A percentile compares a stretch with the other conserved stretches of the same genome.
Conservation (phyloP, 2,797 vertebrate genomes). For the Phataginus tricuspis region DNA sequence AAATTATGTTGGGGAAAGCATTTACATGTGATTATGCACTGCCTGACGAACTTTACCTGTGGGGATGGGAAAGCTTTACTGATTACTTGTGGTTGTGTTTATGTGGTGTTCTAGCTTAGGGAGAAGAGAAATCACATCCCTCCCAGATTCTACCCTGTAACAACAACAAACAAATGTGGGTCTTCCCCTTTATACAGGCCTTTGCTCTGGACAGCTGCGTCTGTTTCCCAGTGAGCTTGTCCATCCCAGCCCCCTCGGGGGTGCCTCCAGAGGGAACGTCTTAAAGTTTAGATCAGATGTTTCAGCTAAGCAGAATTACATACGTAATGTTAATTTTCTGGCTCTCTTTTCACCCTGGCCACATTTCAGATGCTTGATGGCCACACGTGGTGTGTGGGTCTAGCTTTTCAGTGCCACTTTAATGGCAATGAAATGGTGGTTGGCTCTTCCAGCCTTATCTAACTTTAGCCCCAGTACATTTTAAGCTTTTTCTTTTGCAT, state of each 20-base stretch:
- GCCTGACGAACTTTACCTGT: neutral
- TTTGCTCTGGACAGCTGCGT: neutral
- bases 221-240: neutral
- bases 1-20: neutral
- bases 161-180: too few species aligned
- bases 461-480: too few species aligned
- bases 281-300: neutral
- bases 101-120: neutral
- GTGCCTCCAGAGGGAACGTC: neutral
- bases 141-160: neutral
- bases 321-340: rapidly evolving
- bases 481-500: neutral
- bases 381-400: rapidly evolving
- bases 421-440: neutral
- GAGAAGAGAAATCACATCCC: neutral
- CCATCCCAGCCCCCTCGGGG: neutral
- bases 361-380: rapidly evolving
- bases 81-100: neutral
- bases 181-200: neutral
- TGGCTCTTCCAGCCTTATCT: neutral
- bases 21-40: neutral
- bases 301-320: neutral
- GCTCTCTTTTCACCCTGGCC: too few species aligned
- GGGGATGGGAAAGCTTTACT: neutral
- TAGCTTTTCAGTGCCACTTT: neutral